Evolutionary conservation across 2,888 invertebrate species (phyloP), one percentile per base, ranked within the genome.

Genomic region (Falcaria lacertinaria): DNA sequence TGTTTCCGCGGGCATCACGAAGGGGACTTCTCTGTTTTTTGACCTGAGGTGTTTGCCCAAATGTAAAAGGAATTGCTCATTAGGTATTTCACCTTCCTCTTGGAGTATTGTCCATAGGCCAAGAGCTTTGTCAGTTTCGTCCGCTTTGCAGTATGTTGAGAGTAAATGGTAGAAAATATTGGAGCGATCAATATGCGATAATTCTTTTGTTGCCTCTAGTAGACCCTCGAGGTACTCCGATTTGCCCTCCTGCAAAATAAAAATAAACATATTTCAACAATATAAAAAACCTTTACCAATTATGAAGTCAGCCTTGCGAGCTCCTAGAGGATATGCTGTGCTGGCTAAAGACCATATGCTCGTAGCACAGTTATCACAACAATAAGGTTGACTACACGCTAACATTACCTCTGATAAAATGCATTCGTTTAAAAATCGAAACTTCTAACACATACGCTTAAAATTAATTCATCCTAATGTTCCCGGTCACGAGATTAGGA

Each of bases 61-160:
- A 35, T 88, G 85, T 1, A 63, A 47, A 0, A 97, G 84, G 70
- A 97, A 96, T 15, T 90, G 79, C 17, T 94, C 92, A 17, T 91
- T 91, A 0, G 96, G 94, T 14, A 92, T 77, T 44, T 95, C 85
- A 50, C 93, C 92, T 66, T 97, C 96, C 70, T 97, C 96, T 78
- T 97, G 96, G 84, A 97, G 92, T 62, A 93, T 85, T 0, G 94
- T 95, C 96, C 96, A 96, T 2, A 97, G 81, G 0, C 92, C 92
- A 7, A 95, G 67, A 0, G 95, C 96, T 72, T 95, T 95, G 38
- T 95, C 92, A 0, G 92, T 90, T 60, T 96, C 92, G 33, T 93
- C 89, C 0, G 91, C 90, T 60, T 93, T 93, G 65, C 91, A 92
- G 70, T 96, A 96, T 35, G 92, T 92, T n/a, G 93, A 80, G 2